These are phyloP conservation scores for Megalops atlanticus DNA, from an alignment of 2,113 vertebrate species.

Conservation along the genomic window DNA sequence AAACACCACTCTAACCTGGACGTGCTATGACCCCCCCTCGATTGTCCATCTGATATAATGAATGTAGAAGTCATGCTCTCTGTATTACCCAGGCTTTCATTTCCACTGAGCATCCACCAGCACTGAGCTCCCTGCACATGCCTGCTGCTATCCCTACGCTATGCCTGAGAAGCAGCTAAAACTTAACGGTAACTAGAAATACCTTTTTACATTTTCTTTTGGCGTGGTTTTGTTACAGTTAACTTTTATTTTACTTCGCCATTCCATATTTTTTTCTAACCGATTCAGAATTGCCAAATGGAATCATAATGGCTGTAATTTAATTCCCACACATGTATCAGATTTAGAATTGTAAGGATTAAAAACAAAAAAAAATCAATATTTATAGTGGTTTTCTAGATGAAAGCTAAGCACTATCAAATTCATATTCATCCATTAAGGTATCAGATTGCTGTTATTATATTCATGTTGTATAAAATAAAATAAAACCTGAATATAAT, in stretches of 20 bases:
- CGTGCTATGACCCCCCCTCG: background rate
- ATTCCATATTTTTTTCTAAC: background rate
- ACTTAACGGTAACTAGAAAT: background rate
- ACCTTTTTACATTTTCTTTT: background rate
- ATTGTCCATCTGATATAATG: background rate
- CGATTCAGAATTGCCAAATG: background rate
- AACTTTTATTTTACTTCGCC: background rate
- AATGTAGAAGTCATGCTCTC: background rate
- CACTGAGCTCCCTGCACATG: background rate
- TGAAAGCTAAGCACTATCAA: background rate
- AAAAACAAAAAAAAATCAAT: too few relatives aligned
- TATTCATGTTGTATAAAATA: background rate
- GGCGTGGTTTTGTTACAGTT: background rate
- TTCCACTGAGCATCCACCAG: background rate
- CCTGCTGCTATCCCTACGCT: too few relatives aligned
- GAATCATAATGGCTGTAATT: background rate
- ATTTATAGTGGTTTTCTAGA: background rate
- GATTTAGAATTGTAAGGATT: too few relatives aligned
- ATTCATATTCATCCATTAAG: background rate
- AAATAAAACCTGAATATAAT: background rate
- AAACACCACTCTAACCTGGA: background rate
- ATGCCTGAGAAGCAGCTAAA: background rate
- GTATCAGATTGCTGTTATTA: background rate
- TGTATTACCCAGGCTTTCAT: background rate
- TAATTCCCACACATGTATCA: background rate